Evolutionary conservation across 2,113 vertebrate species (phyloP).

Genomic region (Dinomys branickii): DNA sequence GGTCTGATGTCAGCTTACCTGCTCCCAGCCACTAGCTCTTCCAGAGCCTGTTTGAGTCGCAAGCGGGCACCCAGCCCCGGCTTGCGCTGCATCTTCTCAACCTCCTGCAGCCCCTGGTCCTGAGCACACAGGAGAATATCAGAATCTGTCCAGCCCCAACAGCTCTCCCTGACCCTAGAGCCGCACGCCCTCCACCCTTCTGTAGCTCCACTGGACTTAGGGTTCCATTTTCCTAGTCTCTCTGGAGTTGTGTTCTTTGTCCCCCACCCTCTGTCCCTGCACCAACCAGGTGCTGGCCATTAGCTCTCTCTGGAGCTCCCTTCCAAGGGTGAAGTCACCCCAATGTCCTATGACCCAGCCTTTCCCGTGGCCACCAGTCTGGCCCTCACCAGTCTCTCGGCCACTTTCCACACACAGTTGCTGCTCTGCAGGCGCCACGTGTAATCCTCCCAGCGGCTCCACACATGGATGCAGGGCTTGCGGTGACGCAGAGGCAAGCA

Average conservation of each 20-base stretch:
- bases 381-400: constrained; percentile 90
- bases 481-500: constrained; percentile 88
- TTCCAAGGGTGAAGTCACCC: not conserved
- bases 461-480: constrained; percentile 92
- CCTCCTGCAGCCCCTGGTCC: constrained; percentile 91
- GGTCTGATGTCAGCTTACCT: constrained; percentile 86
- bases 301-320: not conserved
- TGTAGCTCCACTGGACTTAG: not conserved
- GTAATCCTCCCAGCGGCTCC: constrained; percentile 95
- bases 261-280: not conserved
- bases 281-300: not conserved
- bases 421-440: constrained; percentile 91
- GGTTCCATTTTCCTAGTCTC: not conserved
- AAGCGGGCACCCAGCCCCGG: constrained; percentile 87
- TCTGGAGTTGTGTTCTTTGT: not conserved
- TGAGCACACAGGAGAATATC: constrained; percentile 60
- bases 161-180: not conserved
- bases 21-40: constrained; percentile 93
- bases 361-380: not conserved
- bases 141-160: not conserved
- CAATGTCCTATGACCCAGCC: accelerated
- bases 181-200: not conserved
- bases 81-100: constrained; percentile 90
- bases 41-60: constrained; percentile 88
- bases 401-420: constrained; percentile 94